Percentiles rank a stretch among this genome's conserved stretches.
phyloP scores from a whole-genome alignment of 2,797 vertebrate genomes.

The Scleropages formosus region DNA sequence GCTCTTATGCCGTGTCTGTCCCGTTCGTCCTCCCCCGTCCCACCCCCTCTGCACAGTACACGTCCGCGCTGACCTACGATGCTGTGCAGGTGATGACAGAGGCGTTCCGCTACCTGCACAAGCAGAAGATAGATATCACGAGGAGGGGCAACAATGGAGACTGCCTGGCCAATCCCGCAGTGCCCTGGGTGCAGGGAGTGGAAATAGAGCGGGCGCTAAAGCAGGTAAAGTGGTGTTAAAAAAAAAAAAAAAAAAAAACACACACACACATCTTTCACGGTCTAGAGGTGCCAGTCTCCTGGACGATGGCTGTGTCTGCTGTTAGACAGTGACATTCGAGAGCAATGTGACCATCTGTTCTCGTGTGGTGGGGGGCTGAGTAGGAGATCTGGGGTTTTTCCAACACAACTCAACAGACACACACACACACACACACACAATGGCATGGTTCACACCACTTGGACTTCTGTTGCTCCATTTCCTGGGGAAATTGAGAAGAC shows the following conservation, averaged over 20 bases:
- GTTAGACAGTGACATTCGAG: too few relatives aligned
- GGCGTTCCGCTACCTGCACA: conserved; percentile 91
- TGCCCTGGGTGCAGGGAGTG: conserved; percentile 94
- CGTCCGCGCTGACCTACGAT: conserved; percentile 92
- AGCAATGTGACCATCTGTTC: too few relatives aligned
- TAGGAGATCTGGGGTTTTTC: too few relatives aligned
- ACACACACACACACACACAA: not conserved
- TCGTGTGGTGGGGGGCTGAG: too few relatives aligned
- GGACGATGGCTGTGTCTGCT: too few relatives aligned
- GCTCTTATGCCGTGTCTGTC: not conserved
- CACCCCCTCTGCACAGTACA: conserved; percentile 74
- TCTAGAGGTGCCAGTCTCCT: too few relatives aligned
- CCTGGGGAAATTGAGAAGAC: too few relatives aligned
- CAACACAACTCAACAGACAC: too few relatives aligned
- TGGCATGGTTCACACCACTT: not conserved
- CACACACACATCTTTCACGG: too few relatives aligned
- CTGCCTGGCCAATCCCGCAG: conserved; percentile 93
- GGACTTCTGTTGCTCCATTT: too few relatives aligned
- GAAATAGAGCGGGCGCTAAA: conserved; percentile 96
- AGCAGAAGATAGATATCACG: conserved; percentile 93
- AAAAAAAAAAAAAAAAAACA: too few relatives aligned
- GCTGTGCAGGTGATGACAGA: conserved; percentile 97
- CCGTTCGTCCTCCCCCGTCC: not conserved
- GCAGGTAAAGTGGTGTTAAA: conserved; percentile 70
- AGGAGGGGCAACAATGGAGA: conserved; percentile 93